phyloP scores from a whole-genome alignment of 2,888 invertebrate genomes.

The Troilus luridus region DNA sequence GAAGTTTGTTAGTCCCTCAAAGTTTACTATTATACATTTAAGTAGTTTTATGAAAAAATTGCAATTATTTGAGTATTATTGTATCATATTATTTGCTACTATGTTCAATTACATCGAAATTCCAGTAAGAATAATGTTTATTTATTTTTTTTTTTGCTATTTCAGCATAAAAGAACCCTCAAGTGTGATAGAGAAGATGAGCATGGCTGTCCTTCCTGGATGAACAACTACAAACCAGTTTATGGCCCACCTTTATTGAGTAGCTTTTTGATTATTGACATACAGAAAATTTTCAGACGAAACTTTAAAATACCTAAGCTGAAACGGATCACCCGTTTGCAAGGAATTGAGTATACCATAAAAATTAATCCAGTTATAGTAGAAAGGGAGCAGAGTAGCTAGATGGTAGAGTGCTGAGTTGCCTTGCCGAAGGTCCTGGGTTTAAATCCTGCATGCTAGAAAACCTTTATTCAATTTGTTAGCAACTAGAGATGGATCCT shows the following conservation, averaged over 20 bases:
- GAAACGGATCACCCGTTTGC: neutral
- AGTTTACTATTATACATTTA: too few relatives aligned
- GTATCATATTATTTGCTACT: neutral
- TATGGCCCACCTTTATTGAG: neutral
- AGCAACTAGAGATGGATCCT: too few relatives aligned
- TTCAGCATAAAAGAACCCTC: neutral
- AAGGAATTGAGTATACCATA: slow-evolving; percentile 1
- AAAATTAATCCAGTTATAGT: neutral
- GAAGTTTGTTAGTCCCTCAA: too few relatives aligned
- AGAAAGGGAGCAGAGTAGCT: neutral
- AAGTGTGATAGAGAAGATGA: neutral
- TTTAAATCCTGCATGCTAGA: too few relatives aligned
- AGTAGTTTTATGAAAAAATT: too few relatives aligned
- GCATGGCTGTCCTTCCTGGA: neutral
- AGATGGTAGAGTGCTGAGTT: too few relatives aligned
- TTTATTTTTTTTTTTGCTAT: neutral
- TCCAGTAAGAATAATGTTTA: too few relatives aligned
- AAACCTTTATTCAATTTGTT: too few relatives aligned
- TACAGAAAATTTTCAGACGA: neutral
- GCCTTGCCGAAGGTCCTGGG: too few relatives aligned
- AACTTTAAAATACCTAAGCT: neutral
- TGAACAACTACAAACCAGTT: neutral
- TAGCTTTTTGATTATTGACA: neutral
- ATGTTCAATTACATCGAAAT: neutral
- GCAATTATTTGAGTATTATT: too few relatives aligned